Conservation (phyloP, 1,140 invertebrate species). For the Leptestheria dahalacensis region DNA sequence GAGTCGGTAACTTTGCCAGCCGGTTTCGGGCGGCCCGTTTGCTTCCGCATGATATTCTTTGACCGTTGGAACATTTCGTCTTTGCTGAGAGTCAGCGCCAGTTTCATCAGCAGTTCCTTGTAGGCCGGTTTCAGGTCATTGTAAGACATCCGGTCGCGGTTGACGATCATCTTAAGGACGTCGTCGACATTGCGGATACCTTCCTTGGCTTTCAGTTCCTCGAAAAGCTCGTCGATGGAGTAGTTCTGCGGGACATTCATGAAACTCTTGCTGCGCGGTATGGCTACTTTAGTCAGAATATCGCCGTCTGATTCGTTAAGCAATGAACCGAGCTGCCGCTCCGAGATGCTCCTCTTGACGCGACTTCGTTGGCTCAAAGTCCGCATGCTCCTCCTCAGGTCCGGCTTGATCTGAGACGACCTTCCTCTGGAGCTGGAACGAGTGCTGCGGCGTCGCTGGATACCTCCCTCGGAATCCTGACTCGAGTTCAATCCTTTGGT, state of each 20-base stretch:
- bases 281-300: constrained; percentile 63
- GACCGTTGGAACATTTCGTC: constrained; percentile 77
- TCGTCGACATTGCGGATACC: constrained; percentile 73
- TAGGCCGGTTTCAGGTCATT: constrained; percentile 80
- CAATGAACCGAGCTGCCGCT: constrained; percentile 11
- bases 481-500: background rate
- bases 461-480: constrained; percentile 2
- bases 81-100: constrained; percentile 70
- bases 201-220: constrained; percentile 37
- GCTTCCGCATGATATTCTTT: constrained; percentile 71
- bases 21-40: constrained; percentile 25
- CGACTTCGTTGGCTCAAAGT: constrained; percentile 7
- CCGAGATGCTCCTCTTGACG: constrained; percentile 14
- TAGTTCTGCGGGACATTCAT: constrained; percentile 15
- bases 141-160: constrained; percentile 79
- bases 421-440: constrained; percentile 2
- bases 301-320: constrained; percentile 36
- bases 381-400: constrained; percentile 13
- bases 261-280: constrained; percentile 65
- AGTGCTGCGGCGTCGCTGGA: constrained; percentile 7
- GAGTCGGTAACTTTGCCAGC: constrained; percentile 31
- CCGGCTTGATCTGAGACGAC: background rate
- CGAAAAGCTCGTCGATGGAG: constrained; percentile 21
- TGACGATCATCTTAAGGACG: constrained; percentile 69
- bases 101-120: constrained; percentile 70